Conservation (phyloP, 2,888 invertebrate species). For the Hirtodrosophila cameraria region DNA sequence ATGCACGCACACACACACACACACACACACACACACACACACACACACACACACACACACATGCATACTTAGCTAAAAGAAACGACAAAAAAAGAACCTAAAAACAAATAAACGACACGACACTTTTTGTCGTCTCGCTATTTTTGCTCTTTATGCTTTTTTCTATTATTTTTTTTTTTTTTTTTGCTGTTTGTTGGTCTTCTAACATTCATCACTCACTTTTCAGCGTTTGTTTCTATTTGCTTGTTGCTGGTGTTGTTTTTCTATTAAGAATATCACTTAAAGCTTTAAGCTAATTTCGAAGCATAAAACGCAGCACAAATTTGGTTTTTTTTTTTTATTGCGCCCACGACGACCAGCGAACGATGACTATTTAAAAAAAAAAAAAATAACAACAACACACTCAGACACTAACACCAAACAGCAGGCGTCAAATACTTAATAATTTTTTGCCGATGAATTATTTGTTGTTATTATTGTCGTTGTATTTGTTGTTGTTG, state of each 20-base stretch:
- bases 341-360: constrained; percentile 54
- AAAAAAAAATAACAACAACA: constrained; percentile 29
- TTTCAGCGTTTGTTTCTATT: constrained; percentile 39
- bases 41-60: background rate
- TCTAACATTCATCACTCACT: constrained; percentile 49
- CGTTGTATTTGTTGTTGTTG: constrained; percentile 34
- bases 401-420: constrained; percentile 34
- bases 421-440: constrained; percentile 50
- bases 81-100: constrained; percentile 30
- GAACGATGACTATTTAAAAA: constrained; percentile 41
- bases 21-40: background rate
- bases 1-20: background rate
- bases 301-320: constrained; percentile 36
- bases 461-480: constrained; percentile 35
- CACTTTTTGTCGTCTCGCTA: constrained; percentile 12
- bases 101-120: constrained; percentile 21
- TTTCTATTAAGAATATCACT: constrained; percentile 47
- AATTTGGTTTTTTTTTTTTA: constrained; percentile 29
- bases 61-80: constrained; percentile 36
- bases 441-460: constrained; percentile 44
- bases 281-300: constrained; percentile 46
- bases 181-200: constrained; percentile 4
- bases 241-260: constrained; percentile 24
- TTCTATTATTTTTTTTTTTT: background rate
- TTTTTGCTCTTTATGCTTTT: constrained; percentile 12